Conservation (phyloP, 2,797 vertebrate genomes). For the Acomys russatus region DNA sequence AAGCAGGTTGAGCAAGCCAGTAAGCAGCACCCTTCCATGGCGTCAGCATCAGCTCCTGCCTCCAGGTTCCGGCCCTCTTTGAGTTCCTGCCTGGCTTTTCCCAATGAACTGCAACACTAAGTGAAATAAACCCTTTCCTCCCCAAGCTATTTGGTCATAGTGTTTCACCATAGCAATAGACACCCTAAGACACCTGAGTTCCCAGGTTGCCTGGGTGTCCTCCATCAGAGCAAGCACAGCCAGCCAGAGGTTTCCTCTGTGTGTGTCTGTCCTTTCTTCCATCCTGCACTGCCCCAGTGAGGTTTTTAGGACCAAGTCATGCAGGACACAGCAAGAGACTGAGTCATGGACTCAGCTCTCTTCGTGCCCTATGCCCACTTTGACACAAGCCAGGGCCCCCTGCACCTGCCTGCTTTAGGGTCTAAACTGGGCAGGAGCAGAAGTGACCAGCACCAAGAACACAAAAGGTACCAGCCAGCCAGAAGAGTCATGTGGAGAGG, state of each 20-base stretch:
- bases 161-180: background rate
- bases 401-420: background rate
- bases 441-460: background rate
- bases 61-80: background rate
- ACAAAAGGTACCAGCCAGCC: too few relatives aligned
- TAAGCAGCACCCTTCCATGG: background rate
- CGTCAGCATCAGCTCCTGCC: background rate
- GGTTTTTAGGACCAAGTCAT: background rate
- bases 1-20: background rate
- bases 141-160: background rate
- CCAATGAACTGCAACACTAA: background rate
- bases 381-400: background rate
- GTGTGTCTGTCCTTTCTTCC: background rate
- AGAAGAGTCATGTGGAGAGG: rapidly evolving
- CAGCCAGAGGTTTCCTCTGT: background rate
- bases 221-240: background rate
- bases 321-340: background rate
- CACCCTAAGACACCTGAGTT: background rate
- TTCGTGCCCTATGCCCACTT: background rate
- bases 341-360: background rate
- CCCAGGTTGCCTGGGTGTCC: background rate
- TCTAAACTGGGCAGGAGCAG: background rate
- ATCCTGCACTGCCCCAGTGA: background rate
- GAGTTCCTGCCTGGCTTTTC: background rate
- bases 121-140: background rate